Percentiles rank a stretch among this genome's conserved stretches.
phyloP scores from a whole-genome alignment of 2,888 invertebrate genomes.

The Dasypogon diadema region DNA sequence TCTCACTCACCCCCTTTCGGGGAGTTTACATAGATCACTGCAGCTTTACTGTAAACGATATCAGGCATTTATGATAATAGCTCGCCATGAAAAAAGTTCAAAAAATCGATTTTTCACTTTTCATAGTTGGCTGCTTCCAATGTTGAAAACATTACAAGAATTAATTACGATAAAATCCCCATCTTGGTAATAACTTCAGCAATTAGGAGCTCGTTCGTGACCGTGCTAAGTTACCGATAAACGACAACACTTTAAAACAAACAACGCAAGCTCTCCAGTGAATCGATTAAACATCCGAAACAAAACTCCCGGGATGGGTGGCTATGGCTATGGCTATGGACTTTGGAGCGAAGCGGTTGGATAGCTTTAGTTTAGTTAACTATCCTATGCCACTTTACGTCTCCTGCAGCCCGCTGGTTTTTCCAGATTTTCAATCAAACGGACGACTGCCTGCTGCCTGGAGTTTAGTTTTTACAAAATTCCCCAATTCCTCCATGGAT shows the following conservation, averaged over 20 bases:
- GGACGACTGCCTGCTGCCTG: not conserved
- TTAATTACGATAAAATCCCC: constrained; percentile 12
- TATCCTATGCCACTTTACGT: not conserved
- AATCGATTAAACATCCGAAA: constrained; percentile 38
- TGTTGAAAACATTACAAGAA: not conserved
- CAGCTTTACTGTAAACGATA: not conserved
- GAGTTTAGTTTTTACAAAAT: constrained; percentile 19
- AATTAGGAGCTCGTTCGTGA: constrained; percentile 10
- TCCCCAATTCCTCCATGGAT: not conserved
- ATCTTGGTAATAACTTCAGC: constrained; percentile 11
- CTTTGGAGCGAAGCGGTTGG: constrained; percentile 12
- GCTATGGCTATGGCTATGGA: not conserved
- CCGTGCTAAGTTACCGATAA: constrained; percentile 6
- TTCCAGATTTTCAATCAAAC: constrained; percentile 45
- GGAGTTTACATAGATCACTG: not conserved
- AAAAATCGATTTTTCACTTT: not conserved
- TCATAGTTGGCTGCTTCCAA: not conserved
- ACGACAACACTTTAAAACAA: constrained; percentile 31
- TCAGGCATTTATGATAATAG: not conserved
- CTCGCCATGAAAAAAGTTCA: not conserved
- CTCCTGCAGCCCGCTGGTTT: not conserved
- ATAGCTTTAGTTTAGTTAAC: not conserved
- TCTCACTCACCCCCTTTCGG: not conserved
- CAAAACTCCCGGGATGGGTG: not conserved
- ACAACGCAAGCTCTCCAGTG: not conserved